Base-by-base conservation (phyloP, 2,797 vertebrate genomes). In the Typhlichthys eigenmanni region DNA sequence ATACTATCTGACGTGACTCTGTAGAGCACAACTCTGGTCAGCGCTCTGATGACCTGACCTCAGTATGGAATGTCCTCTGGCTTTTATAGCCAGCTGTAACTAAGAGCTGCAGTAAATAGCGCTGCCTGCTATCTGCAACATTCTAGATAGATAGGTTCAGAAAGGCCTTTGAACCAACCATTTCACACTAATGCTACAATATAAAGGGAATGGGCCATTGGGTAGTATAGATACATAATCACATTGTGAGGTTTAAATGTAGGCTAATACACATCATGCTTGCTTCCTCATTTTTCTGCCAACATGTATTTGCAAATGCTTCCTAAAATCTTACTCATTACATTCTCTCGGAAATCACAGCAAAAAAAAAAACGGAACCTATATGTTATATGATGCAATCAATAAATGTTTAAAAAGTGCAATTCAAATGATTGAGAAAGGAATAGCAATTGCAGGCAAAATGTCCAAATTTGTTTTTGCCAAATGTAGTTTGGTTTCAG, bases 71-170 rank as follows among this genome's bases (percentile, higher is more conserved):
- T 88, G 83, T 85, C 64, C 72, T 79, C 58, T 64, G 66, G 60
- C 38, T 84, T 91, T 91, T 89, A 89, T 72, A 71, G 82, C 82
- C 75, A 65, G 84, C 79, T 80, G 75, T 81, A 79, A 85, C 73
- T 68, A 65, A 78, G 72, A 68, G 71, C 79, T 49, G 70, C 80
- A 83, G 72, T 81, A 84, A 85, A 87, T 67, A 67, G 38, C 50
- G 52, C 62, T 61, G 62, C 64, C 67, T 34, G 38, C 69, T 81
- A 49, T 64, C 64, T n/a, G 38, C 61, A 66, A 54, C 45, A 75
- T 66, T 68, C 17, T 54, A 17, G 11, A 55, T 13, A 32, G 53
- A 34, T 46, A 47, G 29, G 17, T 17, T 54, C 3, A 46, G 43
- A 29, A 9, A 13, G 13, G 49, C 16, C 43, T 16, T 53, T 34